phyloP scores from a whole-genome alignment of 2,797 vertebrate genomes.

The Acanthiza pusilla region DNA sequence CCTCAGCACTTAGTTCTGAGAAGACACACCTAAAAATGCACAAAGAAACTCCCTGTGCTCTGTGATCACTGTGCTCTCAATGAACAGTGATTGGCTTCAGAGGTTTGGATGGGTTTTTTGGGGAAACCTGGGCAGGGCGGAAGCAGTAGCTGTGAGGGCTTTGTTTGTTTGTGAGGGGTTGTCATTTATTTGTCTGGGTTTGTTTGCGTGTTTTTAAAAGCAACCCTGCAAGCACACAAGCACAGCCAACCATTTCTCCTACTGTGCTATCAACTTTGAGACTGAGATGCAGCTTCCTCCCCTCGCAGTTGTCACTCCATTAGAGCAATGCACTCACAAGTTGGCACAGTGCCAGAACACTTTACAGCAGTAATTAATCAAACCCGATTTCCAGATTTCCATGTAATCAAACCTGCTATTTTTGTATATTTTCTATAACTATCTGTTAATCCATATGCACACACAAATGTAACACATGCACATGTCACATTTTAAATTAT shows the following conservation, averaged over 20 bases:
- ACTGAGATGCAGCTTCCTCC: not conserved
- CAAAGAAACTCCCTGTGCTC: not conserved
- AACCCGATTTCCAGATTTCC: not conserved
- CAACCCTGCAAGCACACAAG: not conserved
- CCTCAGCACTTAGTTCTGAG: not conserved
- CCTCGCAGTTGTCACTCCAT: not conserved
- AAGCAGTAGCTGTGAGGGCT: not conserved
- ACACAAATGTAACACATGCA: not conserved
- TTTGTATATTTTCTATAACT: not conserved
- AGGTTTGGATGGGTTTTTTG: not conserved
- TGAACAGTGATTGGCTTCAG: accelerated
- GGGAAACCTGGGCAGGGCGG: accelerated
- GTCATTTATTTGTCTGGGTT: not conserved
- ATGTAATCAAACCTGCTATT: not conserved
- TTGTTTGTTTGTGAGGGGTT: not conserved
- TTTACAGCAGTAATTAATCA: not conserved
- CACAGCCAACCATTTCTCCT: not conserved
- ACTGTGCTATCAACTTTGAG: not conserved
- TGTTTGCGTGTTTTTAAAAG: not conserved
- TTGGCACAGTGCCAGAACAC: not conserved
- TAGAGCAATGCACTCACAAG: not conserved
- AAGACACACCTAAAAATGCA: not conserved
- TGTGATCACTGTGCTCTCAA: not conserved
- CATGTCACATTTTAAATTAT: not conserved
- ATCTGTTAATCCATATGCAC: not conserved